Percentiles rank a stretch among this genome's conserved stretches.
These are phyloP conservation scores for Harpalus rufipes DNA, from an alignment of 2,888 invertebrate species.

Conservation along the genomic window DNA sequence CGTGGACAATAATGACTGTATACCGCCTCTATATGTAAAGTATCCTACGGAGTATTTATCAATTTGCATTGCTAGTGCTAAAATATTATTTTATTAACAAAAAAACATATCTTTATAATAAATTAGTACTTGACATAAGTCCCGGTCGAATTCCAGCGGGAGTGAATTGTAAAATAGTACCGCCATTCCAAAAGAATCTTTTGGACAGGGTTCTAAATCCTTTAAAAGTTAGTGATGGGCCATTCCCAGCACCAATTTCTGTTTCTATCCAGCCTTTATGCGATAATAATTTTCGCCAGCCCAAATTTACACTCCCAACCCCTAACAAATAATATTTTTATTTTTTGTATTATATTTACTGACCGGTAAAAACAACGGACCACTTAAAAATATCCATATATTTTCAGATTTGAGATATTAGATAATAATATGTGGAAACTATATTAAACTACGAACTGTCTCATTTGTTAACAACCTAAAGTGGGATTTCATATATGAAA, in stretches of 20 bases:
- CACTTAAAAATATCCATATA: background rate
- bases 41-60: slow-evolving; percentile 94
- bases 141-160: slow-evolving; percentile 88
- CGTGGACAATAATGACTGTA: slow-evolving; percentile 88
- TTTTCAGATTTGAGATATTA: background rate
- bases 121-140: slow-evolving; percentile 85
- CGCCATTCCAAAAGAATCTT: slow-evolving; percentile 87
- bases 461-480: too few relatives aligned
- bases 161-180: slow-evolving; percentile 87
- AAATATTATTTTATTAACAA: background rate
- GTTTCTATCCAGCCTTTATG: slow-evolving; percentile 94
- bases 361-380: too few relatives aligned
- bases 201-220: slow-evolving; percentile 87
- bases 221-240: slow-evolving; percentile 88
- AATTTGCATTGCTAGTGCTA: slow-evolving; percentile 90
- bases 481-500: too few relatives aligned
- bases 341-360: slow-evolving; percentile 11
- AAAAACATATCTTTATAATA: slow-evolving; percentile 5
- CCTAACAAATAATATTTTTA: slow-evolving; percentile 76
- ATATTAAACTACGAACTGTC: too few relatives aligned
- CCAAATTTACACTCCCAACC: slow-evolving; percentile 86
- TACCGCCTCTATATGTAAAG: slow-evolving; percentile 88
- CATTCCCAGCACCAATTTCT: slow-evolving; percentile 91
- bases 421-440: too few relatives aligned
- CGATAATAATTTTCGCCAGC: slow-evolving; percentile 87